A percentile compares a stretch with the other conserved stretches of the same genome.
Evolutionary conservation across 64 coral and sea anemone genomes (phyloP).

Genomic region (Catalaphyllia jardinei): DNA sequence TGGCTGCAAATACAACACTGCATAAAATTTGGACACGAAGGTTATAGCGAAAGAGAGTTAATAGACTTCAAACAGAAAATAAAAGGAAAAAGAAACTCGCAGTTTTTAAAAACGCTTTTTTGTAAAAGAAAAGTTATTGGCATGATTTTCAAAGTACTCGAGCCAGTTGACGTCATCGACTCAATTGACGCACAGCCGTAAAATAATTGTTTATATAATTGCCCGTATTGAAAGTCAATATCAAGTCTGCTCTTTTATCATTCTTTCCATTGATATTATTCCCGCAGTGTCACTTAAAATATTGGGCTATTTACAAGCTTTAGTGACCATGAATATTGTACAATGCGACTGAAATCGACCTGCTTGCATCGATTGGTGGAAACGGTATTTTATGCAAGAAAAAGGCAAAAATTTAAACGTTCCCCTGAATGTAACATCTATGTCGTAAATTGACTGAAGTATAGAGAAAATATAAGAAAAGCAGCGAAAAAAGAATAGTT

Average conservation of each 20-base stretch:
- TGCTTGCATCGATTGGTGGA: too few relatives aligned
- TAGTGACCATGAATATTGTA: too few relatives aligned
- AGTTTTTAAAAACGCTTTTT: not conserved
- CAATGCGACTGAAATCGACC: not conserved
- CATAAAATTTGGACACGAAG: not conserved
- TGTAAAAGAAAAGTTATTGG: not conserved
- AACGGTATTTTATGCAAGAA: too few relatives aligned
- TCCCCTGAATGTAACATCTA: too few relatives aligned
- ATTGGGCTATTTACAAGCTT: not conserved
- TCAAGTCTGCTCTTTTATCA: not conserved
- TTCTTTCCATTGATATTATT: not conserved
- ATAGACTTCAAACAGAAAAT: not conserved
- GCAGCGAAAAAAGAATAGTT: too few relatives aligned
- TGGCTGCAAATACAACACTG: not conserved
- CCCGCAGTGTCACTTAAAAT: not conserved
- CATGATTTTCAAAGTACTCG: not conserved
- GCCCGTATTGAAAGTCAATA: not conserved
- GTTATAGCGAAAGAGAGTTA: not conserved
- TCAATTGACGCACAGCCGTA: not conserved
- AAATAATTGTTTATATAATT: not conserved
- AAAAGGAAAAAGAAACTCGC: not conserved
- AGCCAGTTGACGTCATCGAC: not conserved
- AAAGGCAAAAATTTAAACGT: too few relatives aligned
- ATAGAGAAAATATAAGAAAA: too few relatives aligned
- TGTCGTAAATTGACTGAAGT: too few relatives aligned